A percentile compares a stretch with the other conserved stretches of the same genome.
Conservation (phyloP, 2,113 vertebrate genomes). For the Oryzias curvinotus region DNA sequence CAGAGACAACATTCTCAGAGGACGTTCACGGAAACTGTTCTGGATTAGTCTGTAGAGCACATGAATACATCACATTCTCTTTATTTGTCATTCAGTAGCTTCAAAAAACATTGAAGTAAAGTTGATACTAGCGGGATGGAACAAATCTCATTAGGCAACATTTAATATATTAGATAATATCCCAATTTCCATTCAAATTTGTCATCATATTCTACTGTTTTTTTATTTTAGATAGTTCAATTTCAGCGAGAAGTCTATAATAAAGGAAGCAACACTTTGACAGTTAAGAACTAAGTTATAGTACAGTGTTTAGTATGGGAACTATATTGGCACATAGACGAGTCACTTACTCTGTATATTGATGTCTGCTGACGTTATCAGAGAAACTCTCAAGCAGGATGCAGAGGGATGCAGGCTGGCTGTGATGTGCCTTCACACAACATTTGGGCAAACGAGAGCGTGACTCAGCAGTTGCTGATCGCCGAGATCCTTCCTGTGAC, state of each 20-base stretch:
- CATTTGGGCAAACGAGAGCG: conserved; percentile 54
- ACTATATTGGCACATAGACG: conserved; percentile 32
- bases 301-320: conserved; percentile 18
- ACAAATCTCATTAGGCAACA: too few relatives aligned
- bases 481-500: conserved; percentile 14
- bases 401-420: conserved; percentile 34
- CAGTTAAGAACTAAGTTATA: background rate
- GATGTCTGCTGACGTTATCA: conserved; percentile 31
- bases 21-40: conserved; percentile 24
- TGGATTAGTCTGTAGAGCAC: conserved; percentile 2
- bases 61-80: background rate
- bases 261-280: too few relatives aligned
- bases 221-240: too few relatives aligned
- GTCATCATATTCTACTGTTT: too few relatives aligned
- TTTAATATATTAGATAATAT: too few relatives aligned
- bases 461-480: conserved; percentile 63
- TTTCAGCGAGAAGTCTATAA: too few relatives aligned
- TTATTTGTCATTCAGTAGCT: conserved; percentile 1
- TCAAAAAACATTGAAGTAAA: background rate
- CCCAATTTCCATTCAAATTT: too few relatives aligned
- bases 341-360: conserved; percentile 21
- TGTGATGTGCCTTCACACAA: conserved; percentile 49
- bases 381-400: conserved; percentile 35
- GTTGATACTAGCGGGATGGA: too few relatives aligned
- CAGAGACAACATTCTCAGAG: conserved; percentile 25